phyloP scores from a whole-genome alignment of 2,797 vertebrate species.

The Simalia tracyae region DNA sequence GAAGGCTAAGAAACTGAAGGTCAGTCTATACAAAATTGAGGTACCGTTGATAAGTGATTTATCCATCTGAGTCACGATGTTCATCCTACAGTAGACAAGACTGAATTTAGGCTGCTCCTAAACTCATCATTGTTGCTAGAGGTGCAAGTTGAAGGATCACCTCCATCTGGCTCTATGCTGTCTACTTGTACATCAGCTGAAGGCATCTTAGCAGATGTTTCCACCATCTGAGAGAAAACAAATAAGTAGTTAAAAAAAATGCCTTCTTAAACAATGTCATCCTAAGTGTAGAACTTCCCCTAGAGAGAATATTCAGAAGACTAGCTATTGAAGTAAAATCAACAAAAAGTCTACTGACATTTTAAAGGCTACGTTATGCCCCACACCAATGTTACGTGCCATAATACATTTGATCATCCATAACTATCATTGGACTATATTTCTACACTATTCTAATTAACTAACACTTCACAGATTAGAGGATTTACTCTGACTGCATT shows the following conservation, averaged over 20 bases:
- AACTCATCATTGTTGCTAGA: neutral
- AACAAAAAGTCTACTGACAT: neutral
- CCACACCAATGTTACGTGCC: neutral
- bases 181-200: neutral
- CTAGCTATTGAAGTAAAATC: neutral
- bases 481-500: neutral
- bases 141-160: neutral
- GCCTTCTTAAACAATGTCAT: neutral
- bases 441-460: neutral
- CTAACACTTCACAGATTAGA: neutral
- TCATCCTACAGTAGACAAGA: neutral
- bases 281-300: neutral
- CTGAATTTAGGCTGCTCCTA: neutral
- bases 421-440: neutral
- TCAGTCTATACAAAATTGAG: neutral
- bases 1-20: neutral
- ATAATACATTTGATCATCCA: neutral
- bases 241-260: neutral
- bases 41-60: neutral
- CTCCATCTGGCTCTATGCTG: neutral
- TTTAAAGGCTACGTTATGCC: neutral
- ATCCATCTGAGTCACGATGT: neutral
- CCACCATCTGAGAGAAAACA: neutral
- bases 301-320: neutral
- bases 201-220: neutral